phyloP scores from a whole-genome alignment of 1,140 invertebrate genomes.

The Drosophila orosa region DNA sequence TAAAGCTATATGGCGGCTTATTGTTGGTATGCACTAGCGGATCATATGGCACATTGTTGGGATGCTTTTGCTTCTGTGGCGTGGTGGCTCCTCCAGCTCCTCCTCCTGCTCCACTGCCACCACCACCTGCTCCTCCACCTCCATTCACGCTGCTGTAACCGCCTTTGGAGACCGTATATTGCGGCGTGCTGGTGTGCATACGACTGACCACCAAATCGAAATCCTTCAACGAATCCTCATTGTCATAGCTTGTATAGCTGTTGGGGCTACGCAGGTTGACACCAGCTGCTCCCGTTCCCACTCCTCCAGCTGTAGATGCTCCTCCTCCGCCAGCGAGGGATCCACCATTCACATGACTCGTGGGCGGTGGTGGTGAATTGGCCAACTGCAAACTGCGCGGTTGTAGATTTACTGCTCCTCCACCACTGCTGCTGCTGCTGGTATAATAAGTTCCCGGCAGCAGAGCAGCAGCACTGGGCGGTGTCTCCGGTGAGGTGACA shows the following conservation, averaged over 20 bases:
- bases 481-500: slow-evolving; percentile 52
- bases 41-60: slow-evolving; percentile 90
- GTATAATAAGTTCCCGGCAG: slow-evolving; percentile 47
- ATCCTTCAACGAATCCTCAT: slow-evolving; percentile 82
- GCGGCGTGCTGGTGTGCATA: slow-evolving; percentile 71
- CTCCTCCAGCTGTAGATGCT: neutral
- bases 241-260: slow-evolving; percentile 79
- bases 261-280: slow-evolving; percentile 71
- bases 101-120: neutral
- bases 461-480: slow-evolving; percentile 26
- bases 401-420: neutral
- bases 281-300: neutral
- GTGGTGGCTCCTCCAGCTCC: slow-evolving; percentile 32
- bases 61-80: slow-evolving; percentile 87
- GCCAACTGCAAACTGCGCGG: slow-evolving; percentile 54
- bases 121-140: neutral
- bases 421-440: slow-evolving; percentile 5
- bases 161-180: slow-evolving; percentile 42
- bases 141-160: slow-evolving; percentile 29
- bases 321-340: slow-evolving; percentile 4
- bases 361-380: slow-evolving; percentile 67
- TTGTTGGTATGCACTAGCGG: slow-evolving; percentile 92
- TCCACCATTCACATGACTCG: slow-evolving; percentile 47
- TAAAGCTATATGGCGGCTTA: slow-evolving; percentile 95
- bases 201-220: slow-evolving; percentile 67